phyloP scores from a whole-genome alignment of 2,797 vertebrate species.

The Falco berigora region DNA sequence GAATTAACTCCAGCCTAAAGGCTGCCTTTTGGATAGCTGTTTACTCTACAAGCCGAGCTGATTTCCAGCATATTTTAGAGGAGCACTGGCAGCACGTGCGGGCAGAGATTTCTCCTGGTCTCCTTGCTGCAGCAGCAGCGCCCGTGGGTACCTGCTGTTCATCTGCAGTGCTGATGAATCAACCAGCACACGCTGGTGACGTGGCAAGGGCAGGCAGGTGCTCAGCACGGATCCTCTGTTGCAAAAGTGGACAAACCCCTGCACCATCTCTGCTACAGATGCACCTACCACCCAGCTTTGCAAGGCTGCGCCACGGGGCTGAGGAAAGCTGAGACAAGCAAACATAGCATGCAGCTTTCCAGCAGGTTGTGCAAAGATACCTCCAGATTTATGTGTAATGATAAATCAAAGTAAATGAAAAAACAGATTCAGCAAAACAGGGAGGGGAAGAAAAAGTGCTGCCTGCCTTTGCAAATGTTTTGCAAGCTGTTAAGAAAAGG shows the following conservation, averaged over 20 bases:
- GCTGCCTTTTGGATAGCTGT: background rate
- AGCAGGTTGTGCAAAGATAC: background rate
- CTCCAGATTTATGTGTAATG: background rate
- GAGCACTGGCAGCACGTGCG: fast-evolving
- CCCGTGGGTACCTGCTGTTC: background rate
- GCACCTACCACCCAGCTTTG: background rate
- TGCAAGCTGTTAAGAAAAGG: background rate
- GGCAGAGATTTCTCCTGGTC: background rate
- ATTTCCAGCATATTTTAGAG: background rate
- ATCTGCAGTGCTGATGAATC: background rate
- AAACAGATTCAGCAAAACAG: background rate
- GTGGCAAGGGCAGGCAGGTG: background rate
- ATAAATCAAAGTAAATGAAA: slow-evolving; percentile 17
- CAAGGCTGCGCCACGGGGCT: fast-evolving
- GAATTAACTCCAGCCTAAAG: fast-evolving
- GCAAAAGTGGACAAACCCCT: background rate
- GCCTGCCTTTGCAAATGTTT: background rate
- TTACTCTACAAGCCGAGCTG: background rate
- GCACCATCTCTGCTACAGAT: background rate
- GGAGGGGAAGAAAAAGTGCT: background rate
- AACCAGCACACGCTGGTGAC: fast-evolving
- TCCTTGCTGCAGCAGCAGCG: background rate
- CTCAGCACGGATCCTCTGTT: background rate
- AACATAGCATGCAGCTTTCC: background rate
- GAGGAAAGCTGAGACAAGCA: slow-evolving; percentile 16